Evolutionary conservation across 1,140 invertebrate species (phyloP).

Genomic region (Caerostris extrusa): DNA sequence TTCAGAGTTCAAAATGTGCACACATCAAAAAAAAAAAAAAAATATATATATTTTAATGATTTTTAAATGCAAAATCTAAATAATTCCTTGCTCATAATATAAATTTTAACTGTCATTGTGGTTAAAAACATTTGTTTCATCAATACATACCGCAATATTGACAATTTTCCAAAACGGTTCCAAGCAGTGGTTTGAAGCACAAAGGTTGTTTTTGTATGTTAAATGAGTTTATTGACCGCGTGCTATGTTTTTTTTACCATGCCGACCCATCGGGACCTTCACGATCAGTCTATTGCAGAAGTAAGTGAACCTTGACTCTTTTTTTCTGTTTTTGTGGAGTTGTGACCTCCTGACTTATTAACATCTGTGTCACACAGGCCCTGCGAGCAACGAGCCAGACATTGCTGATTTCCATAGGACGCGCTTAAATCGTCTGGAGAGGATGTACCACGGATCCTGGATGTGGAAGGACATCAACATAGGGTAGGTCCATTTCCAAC

Average conservation of each 20-base stretch:
- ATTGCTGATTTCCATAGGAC: constrained; percentile 51
- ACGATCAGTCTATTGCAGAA: constrained; percentile 75
- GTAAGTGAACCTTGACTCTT: background rate
- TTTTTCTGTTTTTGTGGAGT: no score
- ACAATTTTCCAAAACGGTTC: no score
- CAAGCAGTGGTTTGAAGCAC: no score
- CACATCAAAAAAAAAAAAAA: no score
- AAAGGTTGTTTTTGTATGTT: background rate
- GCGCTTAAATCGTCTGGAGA: constrained; percentile 91
- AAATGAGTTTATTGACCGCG: background rate
- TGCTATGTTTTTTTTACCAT: constrained; percentile 53
- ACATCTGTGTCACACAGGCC: constrained; percentile 30
- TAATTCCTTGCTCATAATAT: no score
- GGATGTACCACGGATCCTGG: constrained; percentile 97
- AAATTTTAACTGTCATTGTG: no score
- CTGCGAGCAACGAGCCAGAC: constrained; percentile 19
- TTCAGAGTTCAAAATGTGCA: no score
- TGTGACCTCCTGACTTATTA: no score
- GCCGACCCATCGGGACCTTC: constrained; percentile 74
- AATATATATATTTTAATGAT: no score
- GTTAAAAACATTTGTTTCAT: no score
- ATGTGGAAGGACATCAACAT: constrained; percentile 96
- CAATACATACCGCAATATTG: no score
- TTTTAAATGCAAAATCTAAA: no score
- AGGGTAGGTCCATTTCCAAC: constrained; percentile 83